Conservation (phyloP, 1,140 invertebrate species). For the Ips typographus region DNA sequence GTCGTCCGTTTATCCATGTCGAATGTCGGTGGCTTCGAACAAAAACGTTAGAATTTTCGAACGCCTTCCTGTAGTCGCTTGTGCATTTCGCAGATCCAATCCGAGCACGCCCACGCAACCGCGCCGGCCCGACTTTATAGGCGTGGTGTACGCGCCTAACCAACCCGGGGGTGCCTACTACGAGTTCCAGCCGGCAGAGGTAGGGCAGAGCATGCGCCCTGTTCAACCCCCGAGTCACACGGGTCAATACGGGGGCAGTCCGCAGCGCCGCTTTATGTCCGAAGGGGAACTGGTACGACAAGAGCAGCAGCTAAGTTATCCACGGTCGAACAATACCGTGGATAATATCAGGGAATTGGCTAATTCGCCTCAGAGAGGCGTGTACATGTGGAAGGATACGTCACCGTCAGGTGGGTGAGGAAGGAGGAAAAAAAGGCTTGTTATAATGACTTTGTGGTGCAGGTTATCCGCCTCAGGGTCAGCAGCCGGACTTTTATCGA, state of each 20-base stretch:
- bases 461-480: constrained; percentile 47
- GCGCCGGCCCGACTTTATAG: constrained; percentile 81
- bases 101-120: constrained; percentile 86
- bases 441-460: not conserved
- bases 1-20: not conserved
- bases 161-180: constrained; percentile 47
- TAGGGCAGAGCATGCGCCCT: constrained; percentile 46
- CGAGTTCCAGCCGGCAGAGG: constrained; percentile 51
- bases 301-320: constrained; percentile 57
- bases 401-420: constrained; percentile 52
- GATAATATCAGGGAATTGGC: constrained; percentile 75
- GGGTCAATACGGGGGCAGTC: constrained; percentile 59
- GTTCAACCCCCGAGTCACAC: constrained; percentile 45
- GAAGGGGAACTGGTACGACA: constrained; percentile 82
- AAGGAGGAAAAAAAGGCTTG: not conserved
- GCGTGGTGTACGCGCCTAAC: constrained; percentile 59
- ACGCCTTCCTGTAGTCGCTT: constrained; percentile 45
- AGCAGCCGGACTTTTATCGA: constrained; percentile 51
- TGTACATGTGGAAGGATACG: constrained; percentile 83
- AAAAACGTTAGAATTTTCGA: constrained; percentile 27
- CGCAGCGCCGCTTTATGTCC: constrained; percentile 80
- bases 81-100: constrained; percentile 70
- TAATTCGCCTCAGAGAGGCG: constrained; percentile 78
- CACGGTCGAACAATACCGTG: constrained; percentile 62
- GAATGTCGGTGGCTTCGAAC: not conserved